Evolutionary conservation across 2,113 vertebrate genomes (phyloP).

Genomic region (Ondatra zibethicus): DNA sequence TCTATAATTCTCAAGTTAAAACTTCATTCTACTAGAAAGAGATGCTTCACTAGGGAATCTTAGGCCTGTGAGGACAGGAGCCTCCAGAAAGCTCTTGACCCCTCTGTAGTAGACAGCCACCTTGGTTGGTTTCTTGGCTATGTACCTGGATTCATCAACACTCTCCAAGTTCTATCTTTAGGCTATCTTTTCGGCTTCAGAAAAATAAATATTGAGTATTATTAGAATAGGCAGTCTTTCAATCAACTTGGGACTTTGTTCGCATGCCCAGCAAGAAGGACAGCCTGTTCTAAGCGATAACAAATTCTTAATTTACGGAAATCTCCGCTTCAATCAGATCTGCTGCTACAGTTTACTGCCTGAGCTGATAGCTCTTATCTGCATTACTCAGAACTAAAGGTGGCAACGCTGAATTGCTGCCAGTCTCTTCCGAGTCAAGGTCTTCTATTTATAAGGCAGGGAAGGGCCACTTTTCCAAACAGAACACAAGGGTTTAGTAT

Average conservation of each 20-base stretch:
- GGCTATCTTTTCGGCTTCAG: conserved; percentile 1
- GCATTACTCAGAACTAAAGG: conserved; percentile 68
- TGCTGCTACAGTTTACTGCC: conserved; percentile 59
- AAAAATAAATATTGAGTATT: conserved; percentile 68
- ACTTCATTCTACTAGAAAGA: background rate
- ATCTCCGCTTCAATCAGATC: conserved; percentile 77
- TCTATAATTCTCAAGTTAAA: background rate
- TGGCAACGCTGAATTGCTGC: conserved; percentile 73
- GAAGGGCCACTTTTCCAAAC: conserved; percentile 63
- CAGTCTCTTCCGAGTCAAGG: conserved; percentile 72
- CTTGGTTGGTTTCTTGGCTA: background rate
- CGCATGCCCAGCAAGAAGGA: conserved; percentile 33
- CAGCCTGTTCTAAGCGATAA: conserved; percentile 83
- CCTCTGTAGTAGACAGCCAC: background rate
- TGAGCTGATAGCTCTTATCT: conserved; percentile 81
- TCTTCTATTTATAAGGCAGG: conserved; percentile 60
- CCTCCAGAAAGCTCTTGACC: background rate
- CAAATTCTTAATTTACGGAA: conserved; percentile 81
- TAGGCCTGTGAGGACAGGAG: no score
- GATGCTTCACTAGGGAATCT: background rate
- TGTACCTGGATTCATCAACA: background rate
- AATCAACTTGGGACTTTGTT: conserved; percentile 60
- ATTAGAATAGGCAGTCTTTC: conserved; percentile 47
- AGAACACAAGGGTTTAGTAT: conserved; percentile 46
- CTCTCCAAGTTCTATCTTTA: background rate